phyloP scores from a whole-genome alignment of 2,797 vertebrate genomes.

The Cyprinodon diabolis region DNA sequence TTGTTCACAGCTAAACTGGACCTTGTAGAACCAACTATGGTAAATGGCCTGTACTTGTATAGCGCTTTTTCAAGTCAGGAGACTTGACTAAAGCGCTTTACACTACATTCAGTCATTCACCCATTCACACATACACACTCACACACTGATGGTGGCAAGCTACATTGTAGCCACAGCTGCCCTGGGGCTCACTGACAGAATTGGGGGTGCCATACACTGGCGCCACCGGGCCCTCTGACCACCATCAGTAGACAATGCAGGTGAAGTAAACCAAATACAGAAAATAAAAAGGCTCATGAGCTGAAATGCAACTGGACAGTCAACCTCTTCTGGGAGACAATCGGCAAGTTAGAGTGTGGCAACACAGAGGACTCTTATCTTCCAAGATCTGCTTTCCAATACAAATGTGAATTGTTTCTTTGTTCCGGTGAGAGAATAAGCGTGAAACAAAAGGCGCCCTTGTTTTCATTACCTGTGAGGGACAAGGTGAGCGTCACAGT shows the following conservation, averaged over 20 bases:
- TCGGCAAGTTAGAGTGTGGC: constrained; percentile 49
- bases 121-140: no score
- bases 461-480: constrained; percentile 86
- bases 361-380: constrained; percentile 51
- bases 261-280: neutral
- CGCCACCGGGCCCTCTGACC: no score
- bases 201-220: no score
- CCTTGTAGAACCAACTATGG: constrained; percentile 9
- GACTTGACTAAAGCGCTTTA: no score
- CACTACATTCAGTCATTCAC: no score
- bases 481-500: constrained; percentile 91
- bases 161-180: no score
- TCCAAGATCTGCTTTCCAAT: constrained; percentile 71
- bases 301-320: constrained; percentile 20
- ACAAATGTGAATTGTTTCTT: constrained; percentile 85
- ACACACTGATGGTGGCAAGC: no score
- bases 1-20: neutral
- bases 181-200: no score
- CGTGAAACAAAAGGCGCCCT: constrained; percentile 87
- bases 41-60: no score
- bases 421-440: constrained; percentile 89
- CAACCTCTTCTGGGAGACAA: constrained; percentile 28
- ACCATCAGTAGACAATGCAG: no score
- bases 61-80: no score
- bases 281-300: constrained; percentile 17